These are phyloP conservation scores for Cantharis flavilabris DNA, from an alignment of 2,888 invertebrate genomes.

Conservation along the genomic window DNA sequence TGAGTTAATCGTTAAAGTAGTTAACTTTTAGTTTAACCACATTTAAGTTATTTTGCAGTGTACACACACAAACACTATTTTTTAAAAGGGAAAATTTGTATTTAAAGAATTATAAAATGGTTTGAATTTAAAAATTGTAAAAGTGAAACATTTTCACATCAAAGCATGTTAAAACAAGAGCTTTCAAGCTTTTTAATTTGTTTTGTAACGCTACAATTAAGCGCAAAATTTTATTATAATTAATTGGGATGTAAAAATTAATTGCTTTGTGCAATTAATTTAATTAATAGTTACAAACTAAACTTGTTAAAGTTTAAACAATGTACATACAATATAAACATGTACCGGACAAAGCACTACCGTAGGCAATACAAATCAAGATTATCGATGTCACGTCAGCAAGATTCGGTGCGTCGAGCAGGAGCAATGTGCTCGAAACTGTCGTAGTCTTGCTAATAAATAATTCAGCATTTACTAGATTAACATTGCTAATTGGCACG, in stretches of 20 bases:
- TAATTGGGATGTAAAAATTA: background rate
- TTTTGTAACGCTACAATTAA: background rate
- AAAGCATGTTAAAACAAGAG: background rate
- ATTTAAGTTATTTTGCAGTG: background rate
- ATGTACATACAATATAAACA: background rate
- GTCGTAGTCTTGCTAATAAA: constrained; percentile 23
- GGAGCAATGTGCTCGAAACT: constrained; percentile 16
- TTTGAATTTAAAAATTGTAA: background rate
- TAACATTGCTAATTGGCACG: constrained; percentile 28
- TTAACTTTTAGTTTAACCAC: background rate
- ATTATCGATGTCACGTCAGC: constrained; percentile 22
- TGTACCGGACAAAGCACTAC: constrained; percentile 2
- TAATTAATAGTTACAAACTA: background rate
- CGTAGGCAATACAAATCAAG: constrained; percentile 21
- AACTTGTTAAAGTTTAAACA: background rate
- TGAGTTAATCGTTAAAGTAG: background rate
- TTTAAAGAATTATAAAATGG: background rate
- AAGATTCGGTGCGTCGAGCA: constrained; percentile 12
- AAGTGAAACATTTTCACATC: background rate
- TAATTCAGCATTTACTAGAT: constrained; percentile 28
- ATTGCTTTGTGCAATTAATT: background rate
- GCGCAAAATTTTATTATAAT: background rate
- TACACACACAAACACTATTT: background rate
- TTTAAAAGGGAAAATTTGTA: background rate
- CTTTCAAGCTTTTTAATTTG: background rate